These are phyloP conservation scores for Rhadina sibilatrix DNA, from an alignment of 2,113 vertebrate species.

Conservation along the genomic window DNA sequence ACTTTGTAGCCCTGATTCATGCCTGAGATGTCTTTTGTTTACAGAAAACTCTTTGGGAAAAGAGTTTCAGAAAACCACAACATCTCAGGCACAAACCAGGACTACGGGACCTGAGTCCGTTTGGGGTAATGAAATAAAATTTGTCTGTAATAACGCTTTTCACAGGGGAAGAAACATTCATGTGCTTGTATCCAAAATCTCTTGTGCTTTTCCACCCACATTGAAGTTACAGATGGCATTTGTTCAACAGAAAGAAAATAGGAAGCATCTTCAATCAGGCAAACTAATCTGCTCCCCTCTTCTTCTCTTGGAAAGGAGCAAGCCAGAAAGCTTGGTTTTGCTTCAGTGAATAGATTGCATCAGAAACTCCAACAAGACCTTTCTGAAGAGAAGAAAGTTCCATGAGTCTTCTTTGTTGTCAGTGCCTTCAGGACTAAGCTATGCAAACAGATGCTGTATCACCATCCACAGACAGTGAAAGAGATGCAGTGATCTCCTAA, in stretches of 20 bases:
- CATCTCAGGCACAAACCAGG: no score
- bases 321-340: not conserved
- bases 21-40: no score
- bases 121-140: not conserved
- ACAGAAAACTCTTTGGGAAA: no score
- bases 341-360: not conserved
- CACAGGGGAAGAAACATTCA: not conserved
- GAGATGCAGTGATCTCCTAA: not conserved
- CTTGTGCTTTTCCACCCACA: not conserved
- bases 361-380: not conserved
- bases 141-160: not conserved
- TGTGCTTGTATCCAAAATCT: not conserved
- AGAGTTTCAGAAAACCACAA: no score
- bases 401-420: not conserved
- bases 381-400: not conserved
- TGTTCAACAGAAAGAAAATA: not conserved
- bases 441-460: not conserved
- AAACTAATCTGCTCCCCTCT: not conserved
- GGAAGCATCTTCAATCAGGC: not conserved
- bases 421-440: not conserved
- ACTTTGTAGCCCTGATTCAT: not conserved
- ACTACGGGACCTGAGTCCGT: not conserved
- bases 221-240: not conserved
- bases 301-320: not conserved
- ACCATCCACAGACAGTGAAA: not conserved